Evolutionary conservation across 2,888 invertebrate species (phyloP).

Genomic region (Clunio marinus): DNA sequence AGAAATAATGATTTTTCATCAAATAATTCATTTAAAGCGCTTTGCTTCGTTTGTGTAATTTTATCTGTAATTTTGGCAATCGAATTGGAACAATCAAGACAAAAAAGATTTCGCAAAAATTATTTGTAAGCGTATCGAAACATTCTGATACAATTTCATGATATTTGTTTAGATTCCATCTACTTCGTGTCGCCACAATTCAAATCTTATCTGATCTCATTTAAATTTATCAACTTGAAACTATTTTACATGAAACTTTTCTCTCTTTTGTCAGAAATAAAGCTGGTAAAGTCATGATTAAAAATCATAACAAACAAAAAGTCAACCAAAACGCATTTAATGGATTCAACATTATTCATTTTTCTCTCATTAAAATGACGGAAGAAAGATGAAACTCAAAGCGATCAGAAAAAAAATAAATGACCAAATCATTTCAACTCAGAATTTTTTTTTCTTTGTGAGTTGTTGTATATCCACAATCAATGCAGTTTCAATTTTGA

Average conservation of each 20-base stretch:
- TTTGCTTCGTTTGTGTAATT: neutral
- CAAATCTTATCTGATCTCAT: too few species aligned
- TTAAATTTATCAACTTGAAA: too few species aligned
- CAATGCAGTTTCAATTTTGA: slow-evolving; percentile 33
- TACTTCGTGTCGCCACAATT: too few species aligned
- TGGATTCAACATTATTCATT: neutral
- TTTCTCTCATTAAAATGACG: neutral
- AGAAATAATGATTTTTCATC: too few species aligned
- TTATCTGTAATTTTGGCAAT: neutral
- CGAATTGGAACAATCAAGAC: too few species aligned
- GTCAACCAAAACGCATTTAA: neutral
- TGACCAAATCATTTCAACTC: slow-evolving; percentile 28
- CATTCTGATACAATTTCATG: neutral
- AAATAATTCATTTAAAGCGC: neutral
- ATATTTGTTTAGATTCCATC: neutral
- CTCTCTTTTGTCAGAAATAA: too few species aligned
- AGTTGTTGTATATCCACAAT: slow-evolving; percentile 23
- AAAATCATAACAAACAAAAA: neutral
- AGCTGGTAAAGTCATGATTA: neutral
- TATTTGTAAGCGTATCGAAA: neutral
- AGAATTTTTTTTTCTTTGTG: neutral
- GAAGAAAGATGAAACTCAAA: neutral
- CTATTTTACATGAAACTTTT: too few species aligned
- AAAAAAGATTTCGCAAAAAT: neutral
- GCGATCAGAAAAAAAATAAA: neutral